A percentile compares a stretch with the other conserved stretches of the same genome.
These are phyloP conservation scores for Drosophila kuntzei DNA, from an alignment of 2,888 invertebrate genomes.

Conservation along the genomic window DNA sequence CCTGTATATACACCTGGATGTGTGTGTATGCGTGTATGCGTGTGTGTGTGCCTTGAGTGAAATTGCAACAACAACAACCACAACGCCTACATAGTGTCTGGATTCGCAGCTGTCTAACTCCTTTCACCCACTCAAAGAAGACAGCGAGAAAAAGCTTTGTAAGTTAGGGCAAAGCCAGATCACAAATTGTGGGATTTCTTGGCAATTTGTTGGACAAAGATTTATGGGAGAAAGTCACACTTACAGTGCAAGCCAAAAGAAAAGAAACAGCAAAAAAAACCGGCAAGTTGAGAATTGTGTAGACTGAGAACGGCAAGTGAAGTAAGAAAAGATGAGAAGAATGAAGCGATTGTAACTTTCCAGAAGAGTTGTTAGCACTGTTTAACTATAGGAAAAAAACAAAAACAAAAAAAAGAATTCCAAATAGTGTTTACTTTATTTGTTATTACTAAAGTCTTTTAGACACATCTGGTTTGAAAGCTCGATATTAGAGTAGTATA, in stretches of 20 bases:
- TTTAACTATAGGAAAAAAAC: background rate
- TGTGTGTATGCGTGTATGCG: constrained; percentile 3
- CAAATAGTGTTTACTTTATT: background rate
- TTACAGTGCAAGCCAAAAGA: constrained; percentile 10
- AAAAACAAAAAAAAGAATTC: background rate
- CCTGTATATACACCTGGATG: constrained; percentile 13
- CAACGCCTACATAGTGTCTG: constrained; percentile 18
- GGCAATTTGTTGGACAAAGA: constrained; percentile 61
- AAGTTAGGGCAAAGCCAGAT: constrained; percentile 40
- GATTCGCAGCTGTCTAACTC: constrained; percentile 68
- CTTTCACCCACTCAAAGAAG: constrained; percentile 73
- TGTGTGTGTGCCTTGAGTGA: constrained; percentile 44
- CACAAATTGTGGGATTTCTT: constrained; percentile 55
- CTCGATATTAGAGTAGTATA: background rate
- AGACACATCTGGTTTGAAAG: constrained; percentile 11
- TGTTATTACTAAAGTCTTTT: background rate
- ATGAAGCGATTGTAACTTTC: constrained; percentile 27
- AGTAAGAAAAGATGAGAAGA: background rate
- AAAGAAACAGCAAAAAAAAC: constrained; percentile 32
- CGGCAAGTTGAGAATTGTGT: constrained; percentile 22
- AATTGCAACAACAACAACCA: constrained; percentile 50
- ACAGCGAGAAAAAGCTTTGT: constrained; percentile 7
- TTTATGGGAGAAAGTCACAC: constrained; percentile 74
- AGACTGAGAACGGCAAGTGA: constrained; percentile 12
- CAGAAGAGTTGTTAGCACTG: constrained; percentile 16